Percentiles rank a stretch among this genome's conserved stretches.
These are phyloP conservation scores for Buceros bicornis DNA, from an alignment of 2,797 vertebrate species.

Conservation along the genomic window DNA sequence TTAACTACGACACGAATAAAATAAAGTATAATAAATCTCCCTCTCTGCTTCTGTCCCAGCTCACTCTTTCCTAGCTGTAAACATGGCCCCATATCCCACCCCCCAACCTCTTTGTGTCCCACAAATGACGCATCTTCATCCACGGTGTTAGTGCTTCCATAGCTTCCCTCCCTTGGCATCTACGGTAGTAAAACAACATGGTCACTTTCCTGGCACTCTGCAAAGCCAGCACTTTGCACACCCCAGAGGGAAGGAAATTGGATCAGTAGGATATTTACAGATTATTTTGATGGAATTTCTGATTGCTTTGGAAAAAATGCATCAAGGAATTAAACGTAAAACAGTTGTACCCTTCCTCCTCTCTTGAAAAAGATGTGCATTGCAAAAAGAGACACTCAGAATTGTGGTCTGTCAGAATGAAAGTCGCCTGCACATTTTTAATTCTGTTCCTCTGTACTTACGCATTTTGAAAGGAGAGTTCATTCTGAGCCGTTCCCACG, in stretches of 20 bases:
- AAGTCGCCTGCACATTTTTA: constrained; percentile 28
- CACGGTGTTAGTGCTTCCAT: neutral
- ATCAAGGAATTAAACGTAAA: neutral
- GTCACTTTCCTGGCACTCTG: neutral
- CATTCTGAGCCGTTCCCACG: neutral
- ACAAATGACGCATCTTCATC: neutral
- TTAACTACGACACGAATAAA: neutral
- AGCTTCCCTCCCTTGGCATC: neutral
- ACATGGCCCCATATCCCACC: too few relatives aligned
- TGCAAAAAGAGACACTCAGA: neutral
- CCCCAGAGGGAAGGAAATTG: constrained; percentile 49
- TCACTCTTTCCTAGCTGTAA: neutral
- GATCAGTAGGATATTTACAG: constrained; percentile 39
- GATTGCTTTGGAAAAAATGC: neutral
- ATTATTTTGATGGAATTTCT: constrained; percentile 1
- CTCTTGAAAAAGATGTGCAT: neutral
- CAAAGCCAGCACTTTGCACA: neutral
- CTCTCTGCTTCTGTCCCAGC: neutral
- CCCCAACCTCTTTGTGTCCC: neutral
- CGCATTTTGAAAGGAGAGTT: constrained; percentile 51
- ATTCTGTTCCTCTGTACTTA: constrained; percentile 24
- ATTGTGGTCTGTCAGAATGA: constrained; percentile 2
- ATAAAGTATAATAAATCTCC: neutral
- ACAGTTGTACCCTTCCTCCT: neutral
- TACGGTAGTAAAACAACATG: neutral